phyloP scores from a whole-genome alignment of 2,797 vertebrate species.

The Lagorchestes hirsutus region DNA sequence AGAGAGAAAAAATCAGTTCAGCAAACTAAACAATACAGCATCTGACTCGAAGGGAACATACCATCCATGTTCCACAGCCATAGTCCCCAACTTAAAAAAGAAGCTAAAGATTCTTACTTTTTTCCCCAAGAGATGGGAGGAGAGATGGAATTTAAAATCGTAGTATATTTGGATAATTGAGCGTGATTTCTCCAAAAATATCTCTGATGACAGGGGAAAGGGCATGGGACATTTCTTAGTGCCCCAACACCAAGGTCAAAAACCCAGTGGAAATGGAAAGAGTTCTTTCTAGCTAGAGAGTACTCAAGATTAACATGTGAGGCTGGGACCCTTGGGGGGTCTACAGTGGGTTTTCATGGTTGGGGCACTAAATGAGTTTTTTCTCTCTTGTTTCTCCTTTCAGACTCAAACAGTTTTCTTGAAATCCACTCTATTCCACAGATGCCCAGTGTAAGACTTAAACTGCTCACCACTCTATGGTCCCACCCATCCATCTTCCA shows the following conservation, averaged over 20 bases:
- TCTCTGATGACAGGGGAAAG: not conserved
- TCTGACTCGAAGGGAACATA: not conserved
- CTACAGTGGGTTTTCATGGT: not conserved
- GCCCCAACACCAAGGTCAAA: not conserved
- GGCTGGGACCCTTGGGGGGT: slow-evolving; percentile 19
- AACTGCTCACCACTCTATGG: not conserved
- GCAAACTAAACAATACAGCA: not conserved
- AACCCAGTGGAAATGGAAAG: not conserved
- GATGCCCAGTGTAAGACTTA: slow-evolving; percentile 59
- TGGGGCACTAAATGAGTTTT: not conserved
- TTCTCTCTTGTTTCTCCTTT: slow-evolving; percentile 29
- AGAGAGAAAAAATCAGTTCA: not conserved
- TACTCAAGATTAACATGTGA: not conserved
- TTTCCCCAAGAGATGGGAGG: not conserved
- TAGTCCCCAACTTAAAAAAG: not conserved
- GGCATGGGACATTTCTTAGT: not conserved
- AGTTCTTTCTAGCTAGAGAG: not conserved
- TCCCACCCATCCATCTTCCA: not conserved
- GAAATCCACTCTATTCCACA: rapidly evolving
- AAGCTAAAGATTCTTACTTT: not conserved
- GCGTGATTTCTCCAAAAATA: not conserved
- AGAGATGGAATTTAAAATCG: not conserved
- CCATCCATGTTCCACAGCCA: not conserved
- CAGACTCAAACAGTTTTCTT: slow-evolving; percentile 20
- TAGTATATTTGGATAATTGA: not conserved